Evolutionary conservation across 2,113 vertebrate species (phyloP), one percentile per base, ranked within the genome.

Genomic region (Notiomystis cincta): DNA sequence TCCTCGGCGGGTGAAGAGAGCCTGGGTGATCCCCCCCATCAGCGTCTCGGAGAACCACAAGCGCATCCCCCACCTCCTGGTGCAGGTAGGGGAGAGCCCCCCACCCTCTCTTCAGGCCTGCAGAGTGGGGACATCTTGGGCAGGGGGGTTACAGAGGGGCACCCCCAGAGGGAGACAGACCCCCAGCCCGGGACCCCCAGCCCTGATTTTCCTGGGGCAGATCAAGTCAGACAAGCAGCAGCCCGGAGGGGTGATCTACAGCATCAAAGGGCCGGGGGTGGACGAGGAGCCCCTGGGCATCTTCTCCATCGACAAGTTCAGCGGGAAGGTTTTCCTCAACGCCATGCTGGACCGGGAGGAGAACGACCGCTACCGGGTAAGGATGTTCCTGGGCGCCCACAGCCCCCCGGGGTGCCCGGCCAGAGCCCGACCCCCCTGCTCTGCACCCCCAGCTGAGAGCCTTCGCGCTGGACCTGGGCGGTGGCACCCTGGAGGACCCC

Each of bases 11-110:
- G 98, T 99, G 81, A 98, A 99, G 94, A 98, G 99, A 89, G 99
- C 99, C 91, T 99, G 99, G 99, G 99, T 99, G 93, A 99, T 99
- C 82, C 99, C 99, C 28, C 99, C 99, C 42, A 99, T 99, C 97
- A 98, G 99, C 1, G 98, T 99, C 66, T 98, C 98, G 0, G 99
- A 99, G 98, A 99, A 99, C 95, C 98, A 99, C 98, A 99, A 98
- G 78, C 98, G 98, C 82, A 97, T 99, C 82, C 99, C 99, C 6
- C 98, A 99, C 93, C 96, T 98, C 12, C 97, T 99, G 85, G 99
- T 99, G 80, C 99, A 99, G 99, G 99, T 99, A 97, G 91, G 97
- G 2, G 10, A 8, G 45, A 70, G 5, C 21, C 23, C 37, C 45
- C 4, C 12, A 0, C 11, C 24, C 21, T 22, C n/a, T 31, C 8